Conservation (phyloP, 2,888 invertebrate genomes). For the Yponomeuta cagnagella region DNA sequence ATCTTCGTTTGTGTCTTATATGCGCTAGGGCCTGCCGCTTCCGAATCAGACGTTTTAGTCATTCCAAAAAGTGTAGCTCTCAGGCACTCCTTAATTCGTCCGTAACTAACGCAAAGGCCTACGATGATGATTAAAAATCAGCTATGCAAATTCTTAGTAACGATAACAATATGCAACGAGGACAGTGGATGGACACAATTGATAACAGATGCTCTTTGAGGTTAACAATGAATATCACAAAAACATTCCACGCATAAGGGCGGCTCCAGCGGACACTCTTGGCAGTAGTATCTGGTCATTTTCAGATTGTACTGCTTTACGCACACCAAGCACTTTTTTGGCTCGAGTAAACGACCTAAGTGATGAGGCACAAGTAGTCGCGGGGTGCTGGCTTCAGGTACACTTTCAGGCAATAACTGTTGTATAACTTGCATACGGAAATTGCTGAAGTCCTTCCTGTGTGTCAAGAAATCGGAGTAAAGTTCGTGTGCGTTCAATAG, state of each 20-base stretch:
- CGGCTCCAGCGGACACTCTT: not conserved
- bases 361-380: not conserved
- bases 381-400: not conserved
- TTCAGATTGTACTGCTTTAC: not conserved
- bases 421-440: not conserved
- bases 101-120: too few relatives aligned
- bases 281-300: not conserved
- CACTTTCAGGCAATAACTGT: not conserved
- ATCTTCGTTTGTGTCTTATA: too few relatives aligned
- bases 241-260: not conserved
- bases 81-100: too few relatives aligned
- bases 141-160: too few relatives aligned
- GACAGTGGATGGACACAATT: too few relatives aligned
- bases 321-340: not conserved
- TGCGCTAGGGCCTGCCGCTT: too few relatives aligned
- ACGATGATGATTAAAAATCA: too few relatives aligned
- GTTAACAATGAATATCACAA: not conserved
- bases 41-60: too few relatives aligned
- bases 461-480: not conserved
- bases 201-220: too few relatives aligned
- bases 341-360: not conserved
- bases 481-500: not conserved
- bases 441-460: not conserved
- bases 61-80: too few relatives aligned
- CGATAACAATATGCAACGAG: too few relatives aligned